Evolutionary conservation across 2,113 vertebrate genomes (phyloP).

Genomic region (Vanacampus margaritifer): DNA sequence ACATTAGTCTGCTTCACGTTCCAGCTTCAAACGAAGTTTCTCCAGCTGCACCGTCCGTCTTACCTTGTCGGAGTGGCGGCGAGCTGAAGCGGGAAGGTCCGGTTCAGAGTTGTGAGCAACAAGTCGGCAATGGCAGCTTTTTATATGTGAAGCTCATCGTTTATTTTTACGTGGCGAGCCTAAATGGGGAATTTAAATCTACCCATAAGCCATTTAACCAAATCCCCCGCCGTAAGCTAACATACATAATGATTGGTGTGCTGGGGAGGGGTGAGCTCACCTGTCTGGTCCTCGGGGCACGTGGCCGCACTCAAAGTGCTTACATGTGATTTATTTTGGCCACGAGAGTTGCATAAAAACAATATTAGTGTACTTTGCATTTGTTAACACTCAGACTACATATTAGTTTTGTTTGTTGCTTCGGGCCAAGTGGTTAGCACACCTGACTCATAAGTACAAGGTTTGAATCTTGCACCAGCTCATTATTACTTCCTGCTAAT

Average conservation of each 20-base stretch:
- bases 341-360: neutral
- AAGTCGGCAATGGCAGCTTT: neutral
- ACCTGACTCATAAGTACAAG: too few species aligned
- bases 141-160: slow-evolving; percentile 38
- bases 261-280: neutral
- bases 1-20: neutral
- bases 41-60: slow-evolving; percentile 3
- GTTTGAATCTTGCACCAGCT: too few species aligned
- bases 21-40: too few species aligned
- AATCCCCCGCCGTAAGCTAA: slow-evolving; percentile 53
- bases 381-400: neutral
- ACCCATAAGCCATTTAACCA: slow-evolving; percentile 56
- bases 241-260: slow-evolving; percentile 22
- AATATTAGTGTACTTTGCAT: neutral
- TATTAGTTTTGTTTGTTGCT: neutral
- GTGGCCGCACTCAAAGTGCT: slow-evolving; percentile 9
- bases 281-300: slow-evolving; percentile 23
- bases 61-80: slow-evolving; percentile 31
- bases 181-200: slow-evolving; percentile 64
- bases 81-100: slow-evolving; percentile 17
- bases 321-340: slow-evolving; percentile 10
- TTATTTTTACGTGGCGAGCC: slow-evolving; percentile 55
- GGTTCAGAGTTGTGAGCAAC: slow-evolving; percentile 14
- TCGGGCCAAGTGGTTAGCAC: neutral
- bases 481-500: too few species aligned